Conservation (phyloP, 2,113 vertebrate species). For the Chroicocephalus ridibundus region DNA sequence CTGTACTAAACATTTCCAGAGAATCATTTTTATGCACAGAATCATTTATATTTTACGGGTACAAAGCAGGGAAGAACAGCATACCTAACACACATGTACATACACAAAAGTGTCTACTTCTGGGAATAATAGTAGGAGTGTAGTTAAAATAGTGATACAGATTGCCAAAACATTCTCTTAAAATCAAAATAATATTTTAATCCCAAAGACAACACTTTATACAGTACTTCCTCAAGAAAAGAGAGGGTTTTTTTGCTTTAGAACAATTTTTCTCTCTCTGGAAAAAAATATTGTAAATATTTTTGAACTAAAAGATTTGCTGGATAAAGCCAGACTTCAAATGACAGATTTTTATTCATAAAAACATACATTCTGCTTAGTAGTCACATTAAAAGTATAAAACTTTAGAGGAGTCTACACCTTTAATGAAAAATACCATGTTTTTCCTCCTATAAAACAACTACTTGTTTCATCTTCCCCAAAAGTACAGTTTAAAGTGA, state of each 20-base stretch:
- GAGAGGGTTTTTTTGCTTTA: neutral
- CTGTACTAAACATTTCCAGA: neutral
- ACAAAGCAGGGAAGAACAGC: neutral
- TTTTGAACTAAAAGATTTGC: neutral
- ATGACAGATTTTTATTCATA: neutral
- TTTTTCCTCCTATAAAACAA: neutral
- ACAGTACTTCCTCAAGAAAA: neutral
- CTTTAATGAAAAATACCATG: neutral
- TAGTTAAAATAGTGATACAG: neutral
- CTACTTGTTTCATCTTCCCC: neutral
- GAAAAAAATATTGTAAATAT: neutral
- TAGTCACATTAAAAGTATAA: neutral
- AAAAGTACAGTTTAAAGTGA: neutral
- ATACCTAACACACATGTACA: neutral
- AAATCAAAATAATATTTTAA: neutral
- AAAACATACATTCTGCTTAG: neutral
- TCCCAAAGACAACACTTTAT: neutral
- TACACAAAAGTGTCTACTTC: neutral
- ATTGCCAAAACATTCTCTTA: neutral
- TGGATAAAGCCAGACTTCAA: neutral
- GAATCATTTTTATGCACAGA: neutral
- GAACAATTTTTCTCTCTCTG: neutral
- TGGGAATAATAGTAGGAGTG: neutral
- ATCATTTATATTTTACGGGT: neutral
- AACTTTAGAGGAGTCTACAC: neutral